phyloP scores from a whole-genome alignment of 2,113 vertebrate species.

The Poeciliopsis turrubarensis region DNA sequence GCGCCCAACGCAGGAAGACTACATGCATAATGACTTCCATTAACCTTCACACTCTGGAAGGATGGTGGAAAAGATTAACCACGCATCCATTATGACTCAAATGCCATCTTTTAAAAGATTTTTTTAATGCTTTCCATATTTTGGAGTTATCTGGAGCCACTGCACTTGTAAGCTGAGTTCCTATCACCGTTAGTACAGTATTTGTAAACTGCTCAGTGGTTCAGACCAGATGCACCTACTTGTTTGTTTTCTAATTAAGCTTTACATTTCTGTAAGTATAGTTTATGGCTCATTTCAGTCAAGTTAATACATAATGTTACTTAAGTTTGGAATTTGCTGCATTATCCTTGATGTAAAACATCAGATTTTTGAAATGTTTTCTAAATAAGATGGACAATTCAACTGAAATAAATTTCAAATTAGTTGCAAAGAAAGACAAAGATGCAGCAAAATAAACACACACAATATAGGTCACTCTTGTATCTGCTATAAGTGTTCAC shows the following conservation, averaged over 20 bases:
- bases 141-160: background rate
- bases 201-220: constrained; percentile 8
- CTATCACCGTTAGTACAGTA: constrained; percentile 7
- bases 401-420: no score
- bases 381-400: no score
- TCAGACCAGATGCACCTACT: background rate
- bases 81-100: constrained; percentile 26
- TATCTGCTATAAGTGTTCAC: no score
- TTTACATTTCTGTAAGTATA: background rate
- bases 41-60: constrained; percentile 69
- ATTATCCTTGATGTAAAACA: background rate
- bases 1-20: constrained; percentile 42
- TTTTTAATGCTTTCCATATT: background rate
- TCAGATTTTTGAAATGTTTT: background rate
- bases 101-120: background rate
- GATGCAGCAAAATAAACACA: no score
- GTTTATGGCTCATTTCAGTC: constrained; percentile 11
- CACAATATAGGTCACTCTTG: no score
- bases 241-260: background rate
- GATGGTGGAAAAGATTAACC: constrained; percentile 46
- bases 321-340: background rate
- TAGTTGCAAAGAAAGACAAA: no score
- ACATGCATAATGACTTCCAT: constrained; percentile 73
- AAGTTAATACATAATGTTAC: background rate
- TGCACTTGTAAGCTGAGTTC: background rate